phyloP scores from a whole-genome alignment of 2,888 invertebrate genomes.

The Tiliacea citrago region DNA sequence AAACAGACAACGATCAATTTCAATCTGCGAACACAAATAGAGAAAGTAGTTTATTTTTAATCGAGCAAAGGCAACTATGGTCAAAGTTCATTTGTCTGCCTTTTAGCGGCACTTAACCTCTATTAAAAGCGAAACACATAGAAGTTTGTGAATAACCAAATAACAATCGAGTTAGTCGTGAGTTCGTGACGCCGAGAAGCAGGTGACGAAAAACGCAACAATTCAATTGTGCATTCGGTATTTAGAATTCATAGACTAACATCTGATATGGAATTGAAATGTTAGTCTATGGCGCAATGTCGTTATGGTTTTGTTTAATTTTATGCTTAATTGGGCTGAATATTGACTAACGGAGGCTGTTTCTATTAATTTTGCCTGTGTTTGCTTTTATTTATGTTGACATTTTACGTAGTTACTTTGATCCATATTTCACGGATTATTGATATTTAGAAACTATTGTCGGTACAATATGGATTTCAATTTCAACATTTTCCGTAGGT shows the following conservation, averaged over 20 bases:
- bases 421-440: conserved; percentile 30
- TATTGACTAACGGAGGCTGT: conserved; percentile 39
- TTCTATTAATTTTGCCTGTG: conserved; percentile 33
- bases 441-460: conserved; percentile 12
- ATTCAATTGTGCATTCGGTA: conserved; percentile 75
- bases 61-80: conserved; percentile 45
- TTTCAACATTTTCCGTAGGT: neutral
- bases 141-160: conserved; percentile 70
- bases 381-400: conserved; percentile 39
- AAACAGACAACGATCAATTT: conserved; percentile 1
- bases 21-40: conserved; percentile 27
- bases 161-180: conserved; percentile 74
- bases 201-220: conserved; percentile 79
- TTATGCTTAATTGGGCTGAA: conserved; percentile 52
- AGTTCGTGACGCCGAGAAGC: conserved; percentile 71
- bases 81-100: conserved; percentile 65
- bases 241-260: conserved; percentile 66
- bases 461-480: neutral
- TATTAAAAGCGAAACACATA: conserved; percentile 70
- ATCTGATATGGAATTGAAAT: conserved; percentile 69
- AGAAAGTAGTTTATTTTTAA: conserved; percentile 54
- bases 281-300: conserved; percentile 55
- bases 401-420: conserved; percentile 26
- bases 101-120: conserved; percentile 71
- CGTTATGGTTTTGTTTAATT: conserved; percentile 58